Percentiles rank a stretch among this genome's conserved stretches.
phyloP scores from a whole-genome alignment of 2,888 invertebrate genomes.

The Cephonodes hylas region DNA sequence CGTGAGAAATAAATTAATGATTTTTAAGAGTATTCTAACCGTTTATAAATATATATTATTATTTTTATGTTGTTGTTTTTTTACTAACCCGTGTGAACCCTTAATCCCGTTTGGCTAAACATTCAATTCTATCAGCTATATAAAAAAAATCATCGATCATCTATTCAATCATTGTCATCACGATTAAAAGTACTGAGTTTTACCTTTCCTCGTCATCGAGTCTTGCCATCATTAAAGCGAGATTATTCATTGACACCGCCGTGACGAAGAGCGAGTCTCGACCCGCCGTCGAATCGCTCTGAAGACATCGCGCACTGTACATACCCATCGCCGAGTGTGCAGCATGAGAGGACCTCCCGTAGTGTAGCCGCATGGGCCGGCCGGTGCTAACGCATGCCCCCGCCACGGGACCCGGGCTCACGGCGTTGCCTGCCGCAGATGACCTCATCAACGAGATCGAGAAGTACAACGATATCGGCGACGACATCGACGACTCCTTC shows the following conservation, averaged over 20 bases:
- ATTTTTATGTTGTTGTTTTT: slow-evolving; percentile 77
- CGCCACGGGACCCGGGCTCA: slow-evolving; percentile 35
- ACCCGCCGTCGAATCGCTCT: not conserved
- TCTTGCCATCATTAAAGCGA: not conserved
- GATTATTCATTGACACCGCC: not conserved
- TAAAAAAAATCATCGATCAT: slow-evolving; percentile 33
- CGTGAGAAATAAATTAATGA: slow-evolving; percentile 80
- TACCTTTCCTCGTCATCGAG: slow-evolving; percentile 3
- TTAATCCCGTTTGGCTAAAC: slow-evolving; percentile 46
- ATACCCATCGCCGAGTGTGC: slow-evolving; percentile 52
- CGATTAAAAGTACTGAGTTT: slow-evolving; percentile 15
- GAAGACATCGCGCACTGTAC: slow-evolving; percentile 36
- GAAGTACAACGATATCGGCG: slow-evolving; percentile 94
- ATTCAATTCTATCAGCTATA: slow-evolving; percentile 77
- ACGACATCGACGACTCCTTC: slow-evolving; percentile 96
- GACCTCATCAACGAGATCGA: slow-evolving; percentile 93
- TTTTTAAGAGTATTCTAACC: slow-evolving; percentile 81
- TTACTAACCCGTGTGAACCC: slow-evolving; percentile 70
- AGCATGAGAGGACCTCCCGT: slow-evolving; percentile 35
- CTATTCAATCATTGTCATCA: slow-evolving; percentile 33
- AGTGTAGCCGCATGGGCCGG: slow-evolving; percentile 46
- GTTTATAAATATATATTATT: slow-evolving; percentile 83
- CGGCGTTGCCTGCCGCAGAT: slow-evolving; percentile 82
- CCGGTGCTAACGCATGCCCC: slow-evolving; percentile 49
- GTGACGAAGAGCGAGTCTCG: not conserved